Percentiles rank a stretch among this genome's conserved stretches.
These are phyloP conservation scores for Stegophylla sp. DNA, from an alignment of 2,888 invertebrate species.

Conservation along the genomic window DNA sequence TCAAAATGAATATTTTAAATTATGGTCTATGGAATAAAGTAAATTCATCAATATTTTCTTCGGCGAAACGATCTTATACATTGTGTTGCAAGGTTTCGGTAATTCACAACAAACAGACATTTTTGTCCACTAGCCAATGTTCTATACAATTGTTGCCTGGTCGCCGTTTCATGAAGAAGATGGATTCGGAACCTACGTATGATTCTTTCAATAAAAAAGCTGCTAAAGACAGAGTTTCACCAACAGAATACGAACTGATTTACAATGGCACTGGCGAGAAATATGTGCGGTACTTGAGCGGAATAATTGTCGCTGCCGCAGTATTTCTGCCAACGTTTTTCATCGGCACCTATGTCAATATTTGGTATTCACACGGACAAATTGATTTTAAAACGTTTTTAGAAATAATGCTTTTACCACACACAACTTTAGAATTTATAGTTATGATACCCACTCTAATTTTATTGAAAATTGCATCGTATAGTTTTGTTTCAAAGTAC, in stretches of 20 bases:
- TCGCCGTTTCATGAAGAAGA: slow-evolving; percentile 50
- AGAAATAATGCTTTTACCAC: slow-evolving; percentile 27
- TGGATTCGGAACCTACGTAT: slow-evolving; percentile 20
- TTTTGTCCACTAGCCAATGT: neutral
- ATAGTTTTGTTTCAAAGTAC: slow-evolving; percentile 50
- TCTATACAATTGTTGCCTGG: neutral
- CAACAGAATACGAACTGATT: slow-evolving; percentile 23
- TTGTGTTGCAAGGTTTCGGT: neutral
- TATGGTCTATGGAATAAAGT: neutral
- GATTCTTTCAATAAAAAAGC: slow-evolving; percentile 45
- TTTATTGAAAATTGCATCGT: slow-evolving; percentile 23
- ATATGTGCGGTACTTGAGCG: slow-evolving; percentile 32
- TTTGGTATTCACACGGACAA: neutral
- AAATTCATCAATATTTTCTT: neutral
- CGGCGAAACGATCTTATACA: slow-evolving; percentile 2
- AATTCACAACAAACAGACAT: neutral
- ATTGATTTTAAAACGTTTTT: slow-evolving; percentile 28
- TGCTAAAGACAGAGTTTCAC: slow-evolving; percentile 29
- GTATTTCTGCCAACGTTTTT: slow-evolving; percentile 9
- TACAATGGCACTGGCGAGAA: slow-evolving; percentile 28
- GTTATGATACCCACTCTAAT: neutral
- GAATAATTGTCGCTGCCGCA: slow-evolving; percentile 5
- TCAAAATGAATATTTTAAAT: slow-evolving; percentile 41
- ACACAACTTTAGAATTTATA: neutral
- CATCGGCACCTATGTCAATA: slow-evolving; percentile 6